phyloP scores from a whole-genome alignment of 2,797 vertebrate species.

The Huso huso region DNA sequence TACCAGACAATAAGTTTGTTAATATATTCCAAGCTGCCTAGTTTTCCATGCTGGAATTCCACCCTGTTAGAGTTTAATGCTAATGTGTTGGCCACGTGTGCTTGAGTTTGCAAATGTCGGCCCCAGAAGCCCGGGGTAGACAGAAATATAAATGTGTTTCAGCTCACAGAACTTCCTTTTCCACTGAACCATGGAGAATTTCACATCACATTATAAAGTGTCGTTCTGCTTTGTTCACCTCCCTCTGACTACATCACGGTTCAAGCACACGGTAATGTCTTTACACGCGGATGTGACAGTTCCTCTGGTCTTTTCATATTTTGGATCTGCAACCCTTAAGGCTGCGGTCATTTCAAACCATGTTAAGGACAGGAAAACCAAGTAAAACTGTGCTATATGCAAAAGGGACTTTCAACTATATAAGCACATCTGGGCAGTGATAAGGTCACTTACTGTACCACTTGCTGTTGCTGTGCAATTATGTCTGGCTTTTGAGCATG shows the following conservation, averaged over 20 bases:
- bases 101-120: not conserved
- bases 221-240: not conserved
- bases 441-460: no score
- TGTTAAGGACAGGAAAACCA: no score
- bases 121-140: not conserved
- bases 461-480: no score
- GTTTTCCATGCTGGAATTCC: no score
- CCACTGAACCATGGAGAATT: slow-evolving; percentile 2
- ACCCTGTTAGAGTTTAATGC: not conserved
- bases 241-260: not conserved
- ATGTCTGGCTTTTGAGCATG: no score
- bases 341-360: no score
- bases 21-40: not conserved
- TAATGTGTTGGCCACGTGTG: not conserved
- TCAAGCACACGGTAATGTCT: not conserved
- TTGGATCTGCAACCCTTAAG: not conserved
- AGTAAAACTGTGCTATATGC: no score
- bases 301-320: not conserved
- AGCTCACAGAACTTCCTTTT: not conserved
- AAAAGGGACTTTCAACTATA: no score
- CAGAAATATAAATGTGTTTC: not conserved
- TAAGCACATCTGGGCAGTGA: no score
- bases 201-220: not conserved
- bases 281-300: not conserved
- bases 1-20: not conserved